These are phyloP conservation scores for Petroica traversi DNA, from an alignment of 2,113 vertebrate species.

Conservation along the genomic window DNA sequence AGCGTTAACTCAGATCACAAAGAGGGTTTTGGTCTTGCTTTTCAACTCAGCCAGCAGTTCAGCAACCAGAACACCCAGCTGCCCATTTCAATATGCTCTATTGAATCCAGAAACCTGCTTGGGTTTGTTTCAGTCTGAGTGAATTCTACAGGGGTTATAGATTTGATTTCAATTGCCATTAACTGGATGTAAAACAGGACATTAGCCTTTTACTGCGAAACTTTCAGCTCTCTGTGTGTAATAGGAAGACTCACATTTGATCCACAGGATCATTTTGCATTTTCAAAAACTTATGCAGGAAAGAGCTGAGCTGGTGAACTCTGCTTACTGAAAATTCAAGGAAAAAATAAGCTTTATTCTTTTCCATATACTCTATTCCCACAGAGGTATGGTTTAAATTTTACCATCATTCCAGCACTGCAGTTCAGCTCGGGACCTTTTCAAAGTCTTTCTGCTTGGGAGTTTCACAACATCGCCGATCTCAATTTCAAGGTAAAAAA, in stretches of 20 bases:
- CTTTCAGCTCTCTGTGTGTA: background rate
- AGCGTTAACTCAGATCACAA: background rate
- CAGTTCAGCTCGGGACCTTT: background rate
- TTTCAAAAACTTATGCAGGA: background rate
- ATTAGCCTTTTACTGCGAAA: slow-evolving; percentile 16
- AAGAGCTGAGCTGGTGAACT: background rate
- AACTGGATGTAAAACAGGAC: slow-evolving; percentile 35
- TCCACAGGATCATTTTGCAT: slow-evolving; percentile 10
- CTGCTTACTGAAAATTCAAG: background rate
- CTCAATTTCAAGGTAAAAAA: background rate
- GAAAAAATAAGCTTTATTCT: background rate
- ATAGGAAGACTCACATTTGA: slow-evolving; percentile 31
- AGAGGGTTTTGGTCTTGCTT: background rate
- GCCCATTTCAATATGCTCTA: slow-evolving; percentile 36
- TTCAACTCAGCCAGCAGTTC: background rate
- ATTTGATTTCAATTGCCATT: slow-evolving; percentile 53
- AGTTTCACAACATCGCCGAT: background rate
- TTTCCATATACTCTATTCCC: background rate
- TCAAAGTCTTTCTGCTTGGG: background rate
- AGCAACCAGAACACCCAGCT: slow-evolving; percentile 46
- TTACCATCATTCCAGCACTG: background rate
- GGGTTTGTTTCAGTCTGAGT: background rate
- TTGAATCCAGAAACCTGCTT: slow-evolving; percentile 27
- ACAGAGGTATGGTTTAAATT: background rate
- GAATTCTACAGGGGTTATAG: background rate